These are phyloP conservation scores for Centroberyx gerrardi DNA, from an alignment of 2,797 vertebrate species.

Conservation along the genomic window DNA sequence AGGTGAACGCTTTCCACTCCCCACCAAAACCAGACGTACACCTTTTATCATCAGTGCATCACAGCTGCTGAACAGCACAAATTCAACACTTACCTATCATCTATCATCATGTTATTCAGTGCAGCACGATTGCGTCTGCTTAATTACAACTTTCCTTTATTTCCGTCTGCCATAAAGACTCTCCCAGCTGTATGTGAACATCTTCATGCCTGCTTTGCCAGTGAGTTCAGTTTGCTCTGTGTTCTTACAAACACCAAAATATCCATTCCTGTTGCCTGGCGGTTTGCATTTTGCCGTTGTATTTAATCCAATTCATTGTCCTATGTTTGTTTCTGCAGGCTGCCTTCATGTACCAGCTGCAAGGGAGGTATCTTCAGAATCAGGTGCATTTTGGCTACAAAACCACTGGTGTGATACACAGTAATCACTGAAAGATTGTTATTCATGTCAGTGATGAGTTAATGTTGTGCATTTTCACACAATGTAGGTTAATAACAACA, in stretches of 20 bases:
- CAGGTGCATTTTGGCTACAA: constrained; percentile 54
- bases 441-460: background rate
- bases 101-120: too few species aligned
- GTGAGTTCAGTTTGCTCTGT: constrained; percentile 81
- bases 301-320: constrained; percentile 58
- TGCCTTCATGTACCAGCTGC: constrained; percentile 72
- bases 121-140: background rate
- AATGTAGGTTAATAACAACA: too few species aligned
- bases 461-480: background rate
- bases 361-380: constrained; percentile 69
- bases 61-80: background rate
- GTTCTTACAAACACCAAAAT: background rate
- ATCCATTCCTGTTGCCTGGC: background rate
- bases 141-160: background rate
- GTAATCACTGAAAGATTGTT: background rate
- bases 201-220: constrained; percentile 91
- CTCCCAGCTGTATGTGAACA: constrained; percentile 89
- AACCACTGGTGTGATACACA: too few species aligned
- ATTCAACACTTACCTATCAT: background rate
- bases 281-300: background rate
- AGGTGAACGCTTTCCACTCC: constrained; percentile 72
- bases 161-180: constrained; percentile 79
- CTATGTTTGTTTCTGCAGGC: constrained; percentile 58
- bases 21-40: background rate
- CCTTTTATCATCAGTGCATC: background rate